Evolutionary conservation across 2,113 vertebrate genomes (phyloP).

Genomic region (Dermatemys mawii): DNA sequence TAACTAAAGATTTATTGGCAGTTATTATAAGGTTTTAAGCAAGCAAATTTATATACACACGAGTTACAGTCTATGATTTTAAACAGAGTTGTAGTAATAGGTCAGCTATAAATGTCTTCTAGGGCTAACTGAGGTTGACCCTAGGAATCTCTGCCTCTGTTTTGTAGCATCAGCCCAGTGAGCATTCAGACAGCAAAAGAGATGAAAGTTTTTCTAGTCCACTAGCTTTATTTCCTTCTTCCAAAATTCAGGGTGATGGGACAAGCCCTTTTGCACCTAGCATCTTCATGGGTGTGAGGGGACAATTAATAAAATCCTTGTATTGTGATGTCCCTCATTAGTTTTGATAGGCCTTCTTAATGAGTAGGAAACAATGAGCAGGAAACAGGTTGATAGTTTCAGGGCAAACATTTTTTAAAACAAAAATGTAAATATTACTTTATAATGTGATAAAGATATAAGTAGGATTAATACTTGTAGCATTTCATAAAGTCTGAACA

Average conservation of each 20-base stretch:
- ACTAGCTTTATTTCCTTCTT: background rate
- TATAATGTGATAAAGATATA: background rate
- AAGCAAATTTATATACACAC: too few species aligned
- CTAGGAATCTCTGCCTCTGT: background rate
- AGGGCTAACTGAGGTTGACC: background rate
- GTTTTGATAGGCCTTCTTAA: background rate
- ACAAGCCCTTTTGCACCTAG: background rate
- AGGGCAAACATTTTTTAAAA: background rate
- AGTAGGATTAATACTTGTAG: background rate
- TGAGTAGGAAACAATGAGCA: too few species aligned
- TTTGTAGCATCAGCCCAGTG: background rate
- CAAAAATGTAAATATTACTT: background rate
- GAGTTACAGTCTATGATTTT: too few species aligned
- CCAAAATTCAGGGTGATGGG: background rate
- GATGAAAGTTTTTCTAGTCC: background rate
- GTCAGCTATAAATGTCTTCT: background rate
- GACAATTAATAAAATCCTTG: background rate
- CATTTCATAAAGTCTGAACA: background rate
- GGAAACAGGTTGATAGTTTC: background rate
- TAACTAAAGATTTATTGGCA: too few species aligned
- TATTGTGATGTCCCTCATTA: background rate
- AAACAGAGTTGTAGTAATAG: too few species aligned
- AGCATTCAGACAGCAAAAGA: background rate
- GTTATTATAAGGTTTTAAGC: too few species aligned
- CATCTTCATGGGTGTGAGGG: background rate